These are phyloP conservation scores for Strigops habroptila DNA, from an alignment of 2,113 vertebrate species.

Conservation along the genomic window DNA sequence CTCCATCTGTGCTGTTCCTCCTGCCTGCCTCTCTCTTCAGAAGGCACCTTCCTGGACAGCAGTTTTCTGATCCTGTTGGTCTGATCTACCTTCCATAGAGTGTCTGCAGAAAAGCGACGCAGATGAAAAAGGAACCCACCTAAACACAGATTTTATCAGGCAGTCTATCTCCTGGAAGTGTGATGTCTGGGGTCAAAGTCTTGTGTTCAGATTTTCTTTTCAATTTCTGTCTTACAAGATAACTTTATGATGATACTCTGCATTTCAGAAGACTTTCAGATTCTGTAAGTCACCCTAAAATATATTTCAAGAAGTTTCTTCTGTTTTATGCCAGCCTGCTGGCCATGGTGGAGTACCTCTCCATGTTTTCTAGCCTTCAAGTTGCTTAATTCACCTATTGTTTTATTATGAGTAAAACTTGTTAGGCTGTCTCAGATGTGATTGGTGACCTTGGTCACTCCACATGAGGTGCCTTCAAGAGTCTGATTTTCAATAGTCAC, in stretches of 20 bases:
- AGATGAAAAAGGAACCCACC: neutral
- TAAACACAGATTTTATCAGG: neutral
- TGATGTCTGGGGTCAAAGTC: neutral
- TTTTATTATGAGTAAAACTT: neutral
- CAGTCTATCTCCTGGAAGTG: neutral
- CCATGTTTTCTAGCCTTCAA: neutral
- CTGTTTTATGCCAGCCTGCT: neutral
- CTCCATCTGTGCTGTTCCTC: neutral
- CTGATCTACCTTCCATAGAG: neutral
- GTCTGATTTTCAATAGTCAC: neutral
- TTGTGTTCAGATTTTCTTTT: neutral
- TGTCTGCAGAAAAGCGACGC: neutral
- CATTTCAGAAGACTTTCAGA: neutral
- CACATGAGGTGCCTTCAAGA: neutral
- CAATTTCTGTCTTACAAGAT: neutral
- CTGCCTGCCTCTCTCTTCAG: neutral
- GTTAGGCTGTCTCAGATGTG: neutral
- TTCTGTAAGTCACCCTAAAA: neutral
- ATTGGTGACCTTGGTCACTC: neutral
- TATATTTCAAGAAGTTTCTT: neutral
- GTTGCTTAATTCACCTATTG: neutral
- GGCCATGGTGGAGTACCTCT: neutral
- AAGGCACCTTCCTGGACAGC: neutral
- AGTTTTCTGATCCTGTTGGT: neutral
- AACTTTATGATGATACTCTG: neutral